Evolutionary conservation across 2,113 vertebrate genomes (phyloP), one percentile per base, ranked within the genome.

Genomic region (Calidris pygmaea): DNA sequence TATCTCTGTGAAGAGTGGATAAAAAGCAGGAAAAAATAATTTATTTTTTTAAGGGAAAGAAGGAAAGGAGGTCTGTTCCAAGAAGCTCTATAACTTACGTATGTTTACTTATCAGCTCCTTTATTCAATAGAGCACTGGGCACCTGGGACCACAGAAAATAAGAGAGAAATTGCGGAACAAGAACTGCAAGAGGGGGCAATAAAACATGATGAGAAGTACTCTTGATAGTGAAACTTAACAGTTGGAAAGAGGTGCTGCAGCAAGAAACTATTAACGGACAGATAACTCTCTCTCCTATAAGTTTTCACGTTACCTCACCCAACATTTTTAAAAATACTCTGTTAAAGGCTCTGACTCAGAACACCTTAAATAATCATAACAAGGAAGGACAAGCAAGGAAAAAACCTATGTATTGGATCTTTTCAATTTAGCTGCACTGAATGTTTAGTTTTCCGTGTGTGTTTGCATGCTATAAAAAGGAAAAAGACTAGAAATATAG

Each of bases 241-340:
- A 7, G 13, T 59, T 74, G 47, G 34, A 85, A 87, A 78, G 48
- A 90, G 30, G 9, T 52, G 24, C 8, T 52, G 52, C 70, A 65
- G 32, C 37, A 82, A 39, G 74, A 56, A 79, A 68, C 24, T 70
- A 32, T 43, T 66, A 45, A 37, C 27, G 70, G 48, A 88, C 12
- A 79, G 37, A 23, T 14, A 0, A 1, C 32, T 70, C 47, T 84
- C 30, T 85, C 4, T 63, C 39, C 22, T 59, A 0, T 12, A 53
- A 63, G 16, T 56, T 53, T 90, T 85, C n/a, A 22, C 20, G 21
- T 30, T 73, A 34, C 10, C 9, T 73, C 26, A 53, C 17, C 8
- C 24, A 82, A 26, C 2, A 6, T 37, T 62, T 84, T 81, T 10
- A 7, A 62, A 88, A 72, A 53, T 26, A 34, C 3, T 43, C 24